Percentiles rank a stretch among this genome's conserved stretches.
These are phyloP conservation scores for Saxidomus purpurata DNA, from an alignment of 1,140 invertebrate genomes.

Conservation along the genomic window DNA sequence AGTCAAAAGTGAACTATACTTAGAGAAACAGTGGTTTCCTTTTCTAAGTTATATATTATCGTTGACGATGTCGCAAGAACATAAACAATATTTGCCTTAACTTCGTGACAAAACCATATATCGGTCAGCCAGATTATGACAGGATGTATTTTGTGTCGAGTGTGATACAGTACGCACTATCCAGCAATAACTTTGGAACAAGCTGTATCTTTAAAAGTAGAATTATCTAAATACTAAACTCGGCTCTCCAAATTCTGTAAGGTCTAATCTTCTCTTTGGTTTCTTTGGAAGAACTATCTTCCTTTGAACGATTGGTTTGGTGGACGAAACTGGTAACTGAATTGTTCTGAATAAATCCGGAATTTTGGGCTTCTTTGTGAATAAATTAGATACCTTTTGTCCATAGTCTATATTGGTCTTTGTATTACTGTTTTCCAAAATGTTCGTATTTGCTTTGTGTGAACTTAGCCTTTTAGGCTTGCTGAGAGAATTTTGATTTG, in stretches of 20 bases:
- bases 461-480: background rate
- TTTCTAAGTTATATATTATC: too few relatives aligned
- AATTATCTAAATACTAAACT: background rate
- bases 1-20: too few relatives aligned
- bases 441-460: background rate
- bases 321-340: background rate
- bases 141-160: too few relatives aligned
- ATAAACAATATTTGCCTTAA: too few relatives aligned
- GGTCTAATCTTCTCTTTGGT: background rate
- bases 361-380: background rate
- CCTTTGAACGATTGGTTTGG: background rate
- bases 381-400: background rate
- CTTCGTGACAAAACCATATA: too few relatives aligned
- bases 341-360: background rate
- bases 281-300: background rate
- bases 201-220: too few relatives aligned
- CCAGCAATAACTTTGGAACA: too few relatives aligned
- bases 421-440: background rate
- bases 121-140: too few relatives aligned
- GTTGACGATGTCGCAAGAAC: too few relatives aligned
- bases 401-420: background rate
- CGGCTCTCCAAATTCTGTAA: slow-evolving; percentile 11
- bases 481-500: background rate
- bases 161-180: too few relatives aligned
- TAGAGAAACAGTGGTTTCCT: too few relatives aligned